Base-by-base conservation (phyloP, 1,140 invertebrate genomes). In the Campoletis sonorensis region DNA sequence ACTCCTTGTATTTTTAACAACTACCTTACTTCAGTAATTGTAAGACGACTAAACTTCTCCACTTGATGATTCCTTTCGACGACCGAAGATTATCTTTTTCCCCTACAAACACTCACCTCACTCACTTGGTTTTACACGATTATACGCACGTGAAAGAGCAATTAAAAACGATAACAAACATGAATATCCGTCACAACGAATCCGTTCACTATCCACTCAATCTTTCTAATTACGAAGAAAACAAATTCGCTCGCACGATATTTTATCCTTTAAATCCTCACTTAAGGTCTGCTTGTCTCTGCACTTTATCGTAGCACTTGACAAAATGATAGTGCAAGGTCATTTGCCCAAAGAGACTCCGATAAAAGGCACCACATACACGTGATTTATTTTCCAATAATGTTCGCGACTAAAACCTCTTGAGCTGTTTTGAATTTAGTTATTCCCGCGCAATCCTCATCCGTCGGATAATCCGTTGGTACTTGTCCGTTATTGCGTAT, bases 371-470 rank as follows among this genome's bases (percentile, higher is more conserved):
- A 11, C 11, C 5, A 10, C 3, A 13, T 13, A 45, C 40, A 10
- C 40, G 40, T 13, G 40, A 45, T 45, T 11, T 45, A 33, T 45
- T 11, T 11, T 45, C 54, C 18, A n/a, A 58, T 58, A 58, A 21
- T 23, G 21, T n/a, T 58, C 18, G 1, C 54, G 54, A 58, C 30
- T 33, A 33, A 33, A 33, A 33, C 30, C 2, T 33, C 30, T 33
- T 33, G 7, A 33, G 7, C 30, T 33, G 2, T 33, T 67, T 30
- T 30, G 13, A 70, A 70, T 70, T 70, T 10, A 70, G 33, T 15
- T 75, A 54, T 75, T 75, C 23, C 40, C 71, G 40, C 40, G 49
- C 49, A 75, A 51, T 79, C 18, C 67, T 4, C 75, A n/a, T 18
- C 51, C 70, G 23, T 54, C 64, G 72, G 40, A 64, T 16, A 64